Percentiles rank a stretch among this genome's conserved stretches.
phyloP scores from a whole-genome alignment of 2,797 vertebrate genomes.

The Galaxias olidus region DNA sequence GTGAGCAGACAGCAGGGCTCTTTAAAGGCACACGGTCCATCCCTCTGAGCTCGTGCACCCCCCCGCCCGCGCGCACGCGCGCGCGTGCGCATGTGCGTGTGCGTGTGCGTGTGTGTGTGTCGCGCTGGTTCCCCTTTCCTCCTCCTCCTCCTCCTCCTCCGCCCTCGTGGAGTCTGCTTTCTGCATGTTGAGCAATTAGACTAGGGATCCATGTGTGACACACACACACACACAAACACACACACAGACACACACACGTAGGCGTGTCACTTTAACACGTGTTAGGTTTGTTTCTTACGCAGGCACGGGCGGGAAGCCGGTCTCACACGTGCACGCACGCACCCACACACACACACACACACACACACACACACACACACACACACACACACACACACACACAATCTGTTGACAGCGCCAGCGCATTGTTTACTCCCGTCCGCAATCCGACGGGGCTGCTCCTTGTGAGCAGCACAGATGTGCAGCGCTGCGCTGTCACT shows the following conservation, averaged over 20 bases:
- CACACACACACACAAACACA: too few relatives aligned
- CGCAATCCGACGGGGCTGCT: too few relatives aligned
- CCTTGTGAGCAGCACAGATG: not conserved
- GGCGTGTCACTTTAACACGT: too few relatives aligned
- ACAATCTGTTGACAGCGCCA: not conserved
- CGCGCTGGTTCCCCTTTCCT: constrained; percentile 16
- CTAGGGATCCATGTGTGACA: too few relatives aligned
- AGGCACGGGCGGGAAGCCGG: too few relatives aligned
- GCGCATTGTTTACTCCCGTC: not conserved
- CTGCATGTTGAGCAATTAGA: too few relatives aligned
- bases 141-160: not conserved
- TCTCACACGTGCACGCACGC: not conserved
- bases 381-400: not conserved
- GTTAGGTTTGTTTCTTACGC: too few relatives aligned
- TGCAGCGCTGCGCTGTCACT: not conserved
- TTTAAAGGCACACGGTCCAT: constrained; percentile 29
- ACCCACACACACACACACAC: not conserved
- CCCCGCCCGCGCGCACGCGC: too few relatives aligned
- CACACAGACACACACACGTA: too few relatives aligned
- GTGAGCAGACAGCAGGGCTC: constrained; percentile 34
- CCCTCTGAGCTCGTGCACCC: constrained; percentile 21
- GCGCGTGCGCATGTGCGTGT: too few relatives aligned
- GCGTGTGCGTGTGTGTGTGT: too few relatives aligned
- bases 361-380: not conserved
- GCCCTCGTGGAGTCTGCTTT: too few relatives aligned